A percentile compares a stretch with the other conserved stretches of the same genome.
These are phyloP conservation scores for Ramazzottius varieornatus DNA, from an alignment of 2,888 invertebrate species.

Conservation along the genomic window DNA sequence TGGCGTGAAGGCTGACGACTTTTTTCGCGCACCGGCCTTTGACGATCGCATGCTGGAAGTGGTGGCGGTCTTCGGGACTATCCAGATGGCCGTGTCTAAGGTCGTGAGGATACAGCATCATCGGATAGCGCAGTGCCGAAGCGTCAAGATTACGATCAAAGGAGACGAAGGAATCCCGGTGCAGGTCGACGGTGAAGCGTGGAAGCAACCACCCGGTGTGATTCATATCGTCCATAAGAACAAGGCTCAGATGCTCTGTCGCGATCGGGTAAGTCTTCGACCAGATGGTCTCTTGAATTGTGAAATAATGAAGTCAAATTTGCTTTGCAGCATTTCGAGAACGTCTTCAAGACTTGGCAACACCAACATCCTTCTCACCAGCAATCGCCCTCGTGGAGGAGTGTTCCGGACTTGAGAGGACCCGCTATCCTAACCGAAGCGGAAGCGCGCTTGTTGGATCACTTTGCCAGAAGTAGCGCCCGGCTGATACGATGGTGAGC, in stretches of 20 bases:
- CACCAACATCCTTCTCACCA: conserved; percentile 18
- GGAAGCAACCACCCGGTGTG: conserved; percentile 87
- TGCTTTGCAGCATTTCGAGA: conserved; percentile 42
- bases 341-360: conserved; percentile 60
- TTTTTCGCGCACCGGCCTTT: conserved; percentile 71
- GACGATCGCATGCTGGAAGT: conserved; percentile 89
- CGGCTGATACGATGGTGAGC: not conserved
- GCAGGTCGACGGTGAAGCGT: conserved; percentile 89
- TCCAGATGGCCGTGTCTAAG: conserved; percentile 86
- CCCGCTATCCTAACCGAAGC: not conserved
- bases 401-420: not conserved
- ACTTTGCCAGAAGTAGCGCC: not conserved
- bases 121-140: conserved; percentile 81
- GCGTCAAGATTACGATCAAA: conserved; percentile 77
- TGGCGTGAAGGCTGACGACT: conserved; percentile 61
- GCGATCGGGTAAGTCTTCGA: conserved; percentile 40
- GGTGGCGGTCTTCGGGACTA: conserved; percentile 85
- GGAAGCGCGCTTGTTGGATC: not conserved
- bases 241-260: conserved; percentile 75
- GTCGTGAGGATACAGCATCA: conserved; percentile 85
- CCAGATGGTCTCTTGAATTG: not conserved
- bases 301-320: conserved; percentile 1
- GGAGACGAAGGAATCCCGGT: conserved; percentile 67
- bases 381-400: not conserved
- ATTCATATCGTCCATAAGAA: conserved; percentile 88